Conservation (phyloP, 2,888 invertebrate genomes). For the Zaprionus bogoriensis region DNA sequence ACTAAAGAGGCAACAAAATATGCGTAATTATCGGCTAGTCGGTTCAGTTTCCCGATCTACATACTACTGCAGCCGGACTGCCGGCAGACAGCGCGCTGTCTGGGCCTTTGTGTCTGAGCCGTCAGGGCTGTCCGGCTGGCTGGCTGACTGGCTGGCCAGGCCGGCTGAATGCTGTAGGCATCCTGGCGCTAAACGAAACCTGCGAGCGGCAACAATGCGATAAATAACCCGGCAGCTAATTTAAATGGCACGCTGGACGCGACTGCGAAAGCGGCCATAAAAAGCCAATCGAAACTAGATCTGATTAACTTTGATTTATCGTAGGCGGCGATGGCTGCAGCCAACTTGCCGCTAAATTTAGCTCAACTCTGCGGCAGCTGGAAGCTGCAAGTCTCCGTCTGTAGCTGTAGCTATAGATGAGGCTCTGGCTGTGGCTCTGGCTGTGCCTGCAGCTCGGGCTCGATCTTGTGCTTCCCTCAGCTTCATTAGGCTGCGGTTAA, state of each 20-base stretch:
- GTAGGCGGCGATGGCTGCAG: slow-evolving; percentile 62
- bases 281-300: slow-evolving; percentile 77
- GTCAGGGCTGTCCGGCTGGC: slow-evolving; percentile 22
- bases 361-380: slow-evolving; percentile 23
- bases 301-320: slow-evolving; percentile 79
- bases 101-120: slow-evolving; percentile 74
- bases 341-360: slow-evolving; percentile 60
- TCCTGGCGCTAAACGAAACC: slow-evolving; percentile 75
- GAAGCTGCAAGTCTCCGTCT: not conserved
- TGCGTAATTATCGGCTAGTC: slow-evolving; percentile 74
- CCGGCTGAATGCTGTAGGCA: slow-evolving; percentile 36
- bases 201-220: slow-evolving; percentile 75
- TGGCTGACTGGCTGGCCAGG: not conserved
- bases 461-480: slow-evolving; percentile 41
- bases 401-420: not conserved
- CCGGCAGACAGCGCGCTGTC: slow-evolving; percentile 22
- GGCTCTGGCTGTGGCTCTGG: not conserved
- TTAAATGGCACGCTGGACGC: slow-evolving; percentile 72
- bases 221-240: slow-evolving; percentile 82
- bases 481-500: slow-evolving; percentile 69
- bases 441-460: not conserved
- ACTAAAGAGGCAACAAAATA: slow-evolving; percentile 74
- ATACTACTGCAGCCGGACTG: slow-evolving; percentile 26
- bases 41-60: slow-evolving; percentile 28
- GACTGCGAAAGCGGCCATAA: slow-evolving; percentile 44